These are phyloP conservation scores for Babyrousa celebensis DNA, from an alignment of 2,797 vertebrate species.

Conservation along the genomic window DNA sequence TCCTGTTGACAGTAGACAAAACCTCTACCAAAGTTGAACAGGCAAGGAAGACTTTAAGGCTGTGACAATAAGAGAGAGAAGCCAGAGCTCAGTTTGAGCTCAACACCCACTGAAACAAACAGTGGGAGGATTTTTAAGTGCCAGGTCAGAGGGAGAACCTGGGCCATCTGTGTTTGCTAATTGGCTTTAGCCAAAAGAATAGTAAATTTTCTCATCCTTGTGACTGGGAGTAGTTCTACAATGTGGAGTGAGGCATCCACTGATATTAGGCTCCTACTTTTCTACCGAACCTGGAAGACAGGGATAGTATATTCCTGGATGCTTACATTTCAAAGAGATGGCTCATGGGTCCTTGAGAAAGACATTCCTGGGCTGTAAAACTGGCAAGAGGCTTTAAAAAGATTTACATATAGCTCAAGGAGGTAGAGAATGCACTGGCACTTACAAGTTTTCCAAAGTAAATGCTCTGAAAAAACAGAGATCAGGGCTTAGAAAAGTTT, in stretches of 20 bases:
- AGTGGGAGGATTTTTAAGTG: neutral
- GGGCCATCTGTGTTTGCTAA: neutral
- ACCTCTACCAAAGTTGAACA: neutral
- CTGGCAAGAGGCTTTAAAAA: neutral
- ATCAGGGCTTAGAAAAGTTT: neutral
- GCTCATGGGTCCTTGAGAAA: neutral
- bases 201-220: neutral
- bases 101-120: neutral
- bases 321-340: neutral
- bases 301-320: neutral
- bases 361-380: neutral
- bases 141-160: neutral
- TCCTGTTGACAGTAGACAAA: neutral
- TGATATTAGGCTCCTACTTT: neutral
- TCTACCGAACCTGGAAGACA: neutral
- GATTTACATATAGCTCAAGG: neutral
- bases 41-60: neutral
- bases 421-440: constrained; percentile 23
- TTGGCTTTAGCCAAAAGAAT: neutral
- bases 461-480: neutral
- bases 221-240: neutral
- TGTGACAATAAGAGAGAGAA: neutral
- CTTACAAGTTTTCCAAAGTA: constrained; percentile 11
- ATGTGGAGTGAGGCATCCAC: neutral
- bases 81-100: neutral